Conservation (phyloP, 2,797 vertebrate genomes). For the Nasua narica region DNA sequence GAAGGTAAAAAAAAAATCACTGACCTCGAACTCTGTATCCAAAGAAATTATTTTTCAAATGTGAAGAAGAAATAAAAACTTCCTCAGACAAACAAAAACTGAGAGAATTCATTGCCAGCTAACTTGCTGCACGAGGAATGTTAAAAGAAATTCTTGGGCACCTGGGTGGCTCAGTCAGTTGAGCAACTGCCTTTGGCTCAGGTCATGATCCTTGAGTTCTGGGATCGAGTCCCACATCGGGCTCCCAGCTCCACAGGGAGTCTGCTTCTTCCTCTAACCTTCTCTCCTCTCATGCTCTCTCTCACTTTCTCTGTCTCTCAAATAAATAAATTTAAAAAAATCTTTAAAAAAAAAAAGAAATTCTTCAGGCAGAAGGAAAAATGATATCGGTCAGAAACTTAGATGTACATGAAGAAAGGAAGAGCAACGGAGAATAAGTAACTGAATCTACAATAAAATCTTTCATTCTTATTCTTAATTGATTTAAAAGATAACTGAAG, state of each 20-base stretch:
- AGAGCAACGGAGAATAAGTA: neutral
- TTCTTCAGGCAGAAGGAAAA: neutral
- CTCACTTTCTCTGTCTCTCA: too few species aligned
- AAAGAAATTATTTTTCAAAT: neutral
- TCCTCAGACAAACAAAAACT: neutral
- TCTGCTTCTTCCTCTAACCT: too few species aligned
- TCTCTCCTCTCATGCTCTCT: too few species aligned
- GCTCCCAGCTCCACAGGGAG: too few species aligned
- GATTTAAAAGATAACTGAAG: neutral
- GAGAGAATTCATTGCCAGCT: neutral
- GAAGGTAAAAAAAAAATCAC: neutral
- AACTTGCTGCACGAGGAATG: neutral
- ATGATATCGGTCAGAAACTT: neutral
- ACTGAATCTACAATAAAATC: neutral
- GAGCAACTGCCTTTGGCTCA: too few species aligned
- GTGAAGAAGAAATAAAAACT: neutral
- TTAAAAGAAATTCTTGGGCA: neutral
- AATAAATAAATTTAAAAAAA: too few species aligned
- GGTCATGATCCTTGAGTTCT: too few species aligned
- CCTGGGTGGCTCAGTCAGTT: too few species aligned
- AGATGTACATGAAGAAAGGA: neutral
- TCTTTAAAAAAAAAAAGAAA: neutral
- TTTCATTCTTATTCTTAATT: neutral
- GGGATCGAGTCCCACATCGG: too few species aligned
- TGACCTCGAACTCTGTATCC: neutral